Evolutionary conservation across 2,113 vertebrate genomes (phyloP), one percentile per base, ranked within the genome.

Genomic region (Amblyornis subalaris): DNA sequence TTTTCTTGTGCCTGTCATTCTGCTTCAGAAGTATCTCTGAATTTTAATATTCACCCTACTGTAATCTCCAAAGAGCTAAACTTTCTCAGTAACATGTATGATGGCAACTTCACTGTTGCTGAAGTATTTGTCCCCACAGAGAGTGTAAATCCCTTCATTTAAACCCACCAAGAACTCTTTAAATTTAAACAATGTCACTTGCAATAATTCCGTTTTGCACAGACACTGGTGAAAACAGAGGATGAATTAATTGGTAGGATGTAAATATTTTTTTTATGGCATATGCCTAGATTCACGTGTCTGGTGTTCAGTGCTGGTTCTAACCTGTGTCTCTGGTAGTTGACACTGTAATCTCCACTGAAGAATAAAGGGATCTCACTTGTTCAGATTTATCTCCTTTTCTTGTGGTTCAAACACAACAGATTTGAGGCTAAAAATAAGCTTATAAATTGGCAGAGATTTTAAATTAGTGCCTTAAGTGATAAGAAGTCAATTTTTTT

Each of bases 1-100:
- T 76, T 53, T 69, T 28, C 10, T 62, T 65, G 1, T 7, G 0
- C 40, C 10, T 6, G 2, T 45, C 36, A 35, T 67, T 2, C 5
- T 82, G 7, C 35, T 76, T 48, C 29, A n/a, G 5, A 70, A 13
- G 1, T 35, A 38, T 15, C 13, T 60, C 50, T 35, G 15, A 69
- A 57, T 14, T 10, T 72, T 66, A 28, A 40, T 20, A 66, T 61
- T 81, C 72, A 35, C 8, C 15, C 28, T 48, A 23, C 17, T 57
- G 9, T 21, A 33, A 50, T 57, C 6, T 60, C 21, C 17, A 67
- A 62, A 35, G 26, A 55, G 12, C 67, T 80, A 36, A 86, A 51
- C 3, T 80, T 73, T 47, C 29, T 55, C 12, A 38, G 3, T 25
- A 60, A 26, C 7, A 12, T 9, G 3, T 38, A 33, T 35, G n/a